Base-by-base conservation (phyloP, 2,888 invertebrate species). In the Argynnis bischoffii region DNA sequence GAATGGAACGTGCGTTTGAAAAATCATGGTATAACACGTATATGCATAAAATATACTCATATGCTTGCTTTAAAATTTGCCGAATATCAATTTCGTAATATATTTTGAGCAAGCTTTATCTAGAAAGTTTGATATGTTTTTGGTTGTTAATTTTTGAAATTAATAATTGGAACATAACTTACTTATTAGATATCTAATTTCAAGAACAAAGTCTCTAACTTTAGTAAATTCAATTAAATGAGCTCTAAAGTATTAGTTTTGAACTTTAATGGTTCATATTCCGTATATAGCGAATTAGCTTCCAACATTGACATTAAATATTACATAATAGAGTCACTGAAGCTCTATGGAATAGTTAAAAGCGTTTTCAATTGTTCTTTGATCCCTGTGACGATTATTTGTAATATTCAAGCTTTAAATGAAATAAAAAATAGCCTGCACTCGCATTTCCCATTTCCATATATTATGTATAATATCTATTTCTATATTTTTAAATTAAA, bases 311-410 rank as follows among this genome's bases (percentile, higher is more conserved):
- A 41, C 2, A 41, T 60, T 41, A 18, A 41, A 66, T 11, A 54
- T 59, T 60, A 66, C 70, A 74, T 74, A 75, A 76, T 72, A 70
- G 72, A 78, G 77, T 78, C 75, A 75, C 72, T 74, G 57, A 64
- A 71, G 75, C 78, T 83, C 82, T 80, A 85, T 84, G 79, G 81
- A 76, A 76, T 81, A 81, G 77, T 79, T 77, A 69, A 77, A 76
- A 77, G 69, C 72, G 74, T 76, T 70, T 77, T 71, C 75, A 79
- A 78, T 80, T 81, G 77, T 77, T 78, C 80, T 79, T 71, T 70
- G 63, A 63, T 55, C 16, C 63, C 26, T 55, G 65, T 66, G 55
- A 54, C 69, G 16, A n/a, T 69, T 68, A 69, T 63, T 64, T 6
- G 15, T 59, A 15, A 15, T 35, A 35, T 35, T 18, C 2, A 51